These are phyloP conservation scores for Eustalomyia histrio DNA, from an alignment of 2,888 invertebrate species.

Conservation along the genomic window DNA sequence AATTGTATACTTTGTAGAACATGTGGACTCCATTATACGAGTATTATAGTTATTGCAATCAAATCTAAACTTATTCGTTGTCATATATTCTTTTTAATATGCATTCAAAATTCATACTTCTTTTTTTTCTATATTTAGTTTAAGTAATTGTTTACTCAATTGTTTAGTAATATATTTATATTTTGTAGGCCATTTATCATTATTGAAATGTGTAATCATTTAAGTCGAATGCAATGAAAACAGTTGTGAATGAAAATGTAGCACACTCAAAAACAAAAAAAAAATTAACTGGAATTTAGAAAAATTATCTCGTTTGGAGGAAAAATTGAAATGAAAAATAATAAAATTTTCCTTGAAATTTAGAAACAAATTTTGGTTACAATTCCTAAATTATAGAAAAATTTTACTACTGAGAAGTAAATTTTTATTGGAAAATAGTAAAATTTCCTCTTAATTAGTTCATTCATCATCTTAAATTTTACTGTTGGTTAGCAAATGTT, in stretches of 20 bases:
- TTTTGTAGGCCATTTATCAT: constrained; percentile 49
- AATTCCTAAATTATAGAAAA: too few species aligned
- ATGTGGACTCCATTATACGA: background rate
- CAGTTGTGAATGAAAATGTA: background rate
- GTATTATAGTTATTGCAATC: background rate
- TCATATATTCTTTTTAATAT: constrained; percentile 11
- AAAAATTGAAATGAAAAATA: too few species aligned
- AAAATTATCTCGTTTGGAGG: too few species aligned
- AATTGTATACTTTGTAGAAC: background rate
- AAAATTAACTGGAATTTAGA: too few species aligned
- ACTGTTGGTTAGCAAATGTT: too few species aligned
- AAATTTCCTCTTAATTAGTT: too few species aligned
- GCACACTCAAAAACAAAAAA: too few species aligned
- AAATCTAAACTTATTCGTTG: background rate
- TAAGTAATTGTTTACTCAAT: constrained; percentile 55
- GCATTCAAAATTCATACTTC: constrained; percentile 23
- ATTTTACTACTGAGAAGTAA: too few species aligned
- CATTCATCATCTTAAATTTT: too few species aligned
- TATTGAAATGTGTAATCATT: constrained; percentile 42
- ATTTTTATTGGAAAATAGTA: too few species aligned
- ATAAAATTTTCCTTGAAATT: too few species aligned
- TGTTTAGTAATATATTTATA: constrained; percentile 34
- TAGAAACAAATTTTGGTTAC: too few species aligned
- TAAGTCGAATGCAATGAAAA: constrained; percentile 8
- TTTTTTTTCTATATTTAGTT: background rate